A percentile compares a stretch with the other conserved stretches of the same genome.
These are phyloP conservation scores for Lepus oiostolus DNA, from an alignment of 2,797 vertebrate genomes.

Conservation along the genomic window DNA sequence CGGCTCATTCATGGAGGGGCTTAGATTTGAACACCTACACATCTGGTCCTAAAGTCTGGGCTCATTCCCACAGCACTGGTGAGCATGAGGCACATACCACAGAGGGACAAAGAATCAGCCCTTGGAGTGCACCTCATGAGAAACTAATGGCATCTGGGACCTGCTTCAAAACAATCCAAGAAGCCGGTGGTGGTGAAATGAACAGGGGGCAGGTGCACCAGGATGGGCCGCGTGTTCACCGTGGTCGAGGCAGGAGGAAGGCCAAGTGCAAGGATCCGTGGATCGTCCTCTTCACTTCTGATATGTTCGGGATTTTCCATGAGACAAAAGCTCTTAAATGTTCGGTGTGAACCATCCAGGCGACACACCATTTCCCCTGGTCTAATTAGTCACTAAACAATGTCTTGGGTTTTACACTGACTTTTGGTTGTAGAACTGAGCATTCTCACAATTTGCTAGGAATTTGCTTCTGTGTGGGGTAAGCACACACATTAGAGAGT, in stretches of 20 bases:
- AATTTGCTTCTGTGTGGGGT: constrained; percentile 46
- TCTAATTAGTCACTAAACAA: not conserved
- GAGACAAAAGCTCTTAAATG: not conserved
- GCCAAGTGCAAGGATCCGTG: not conserved
- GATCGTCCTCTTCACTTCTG: not conserved
- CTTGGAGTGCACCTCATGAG: not conserved
- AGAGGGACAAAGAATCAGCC: not conserved
- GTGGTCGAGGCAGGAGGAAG: not conserved
- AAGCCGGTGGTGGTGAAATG: not conserved
- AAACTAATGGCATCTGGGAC: not conserved
- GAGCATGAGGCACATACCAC: not conserved
- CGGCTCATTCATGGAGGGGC: not conserved
- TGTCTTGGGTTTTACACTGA: constrained; percentile 36
- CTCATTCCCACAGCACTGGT: not conserved
- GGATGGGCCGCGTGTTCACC: not conserved
- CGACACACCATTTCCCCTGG: not conserved
- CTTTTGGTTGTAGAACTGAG: constrained; percentile 47
- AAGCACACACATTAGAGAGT: constrained; percentile 22
- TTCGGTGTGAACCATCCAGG: not conserved
- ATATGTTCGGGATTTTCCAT: constrained; percentile 21
- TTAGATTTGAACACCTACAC: not conserved
- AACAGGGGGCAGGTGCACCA: not conserved
- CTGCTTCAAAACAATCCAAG: not conserved
- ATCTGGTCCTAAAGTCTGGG: not conserved
- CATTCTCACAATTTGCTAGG: constrained; percentile 64